phyloP scores from a whole-genome alignment of 2,888 invertebrate genomes.

The Amiota minor region DNA sequence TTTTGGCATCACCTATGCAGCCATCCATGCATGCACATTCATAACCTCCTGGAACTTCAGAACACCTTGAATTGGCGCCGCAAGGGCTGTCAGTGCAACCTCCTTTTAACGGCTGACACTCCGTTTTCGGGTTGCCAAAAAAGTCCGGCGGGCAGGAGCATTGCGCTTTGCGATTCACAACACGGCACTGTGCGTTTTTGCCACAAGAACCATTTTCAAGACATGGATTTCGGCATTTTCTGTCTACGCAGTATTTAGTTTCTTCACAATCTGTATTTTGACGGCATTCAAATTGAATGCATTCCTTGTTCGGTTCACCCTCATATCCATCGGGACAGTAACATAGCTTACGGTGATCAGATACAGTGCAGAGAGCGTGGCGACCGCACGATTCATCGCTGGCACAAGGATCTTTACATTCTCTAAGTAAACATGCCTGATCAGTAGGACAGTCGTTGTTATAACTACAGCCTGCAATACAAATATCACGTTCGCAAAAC shows the following conservation, averaged over 20 bases:
- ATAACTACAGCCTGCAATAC: constrained; percentile 85
- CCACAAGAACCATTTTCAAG: constrained; percentile 85
- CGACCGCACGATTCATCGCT: constrained; percentile 82
- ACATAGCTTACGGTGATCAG: constrained; percentile 88
- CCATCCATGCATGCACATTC: constrained; percentile 87
- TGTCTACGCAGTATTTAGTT: constrained; percentile 83
- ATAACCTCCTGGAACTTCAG: constrained; percentile 83
- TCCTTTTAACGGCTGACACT: constrained; percentile 80
- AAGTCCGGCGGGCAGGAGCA: constrained; percentile 85
- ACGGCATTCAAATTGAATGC: constrained; percentile 84
- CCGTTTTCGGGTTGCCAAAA: constrained; percentile 80
- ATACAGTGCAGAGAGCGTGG: constrained; percentile 85
- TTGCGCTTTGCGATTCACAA: constrained; percentile 83
- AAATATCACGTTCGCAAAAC: constrained; percentile 82
- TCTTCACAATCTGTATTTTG: constrained; percentile 84
- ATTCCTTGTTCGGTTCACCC: constrained; percentile 85
- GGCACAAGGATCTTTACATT: constrained; percentile 83
- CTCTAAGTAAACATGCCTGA: constrained; percentile 81
- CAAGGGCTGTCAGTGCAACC: constrained; percentile 88
- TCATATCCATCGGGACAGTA: constrained; percentile 89
- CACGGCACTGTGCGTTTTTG: constrained; percentile 87
- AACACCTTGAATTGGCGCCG: constrained; percentile 87
- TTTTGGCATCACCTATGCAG: constrained; percentile 87
- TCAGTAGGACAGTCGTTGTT: constrained; percentile 86
- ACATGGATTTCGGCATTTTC: constrained; percentile 89